Percentiles rank a stretch among this genome's conserved stretches.
Conservation (phyloP, 1,140 invertebrate genomes). For the Drosophila kikkawai region DNA sequence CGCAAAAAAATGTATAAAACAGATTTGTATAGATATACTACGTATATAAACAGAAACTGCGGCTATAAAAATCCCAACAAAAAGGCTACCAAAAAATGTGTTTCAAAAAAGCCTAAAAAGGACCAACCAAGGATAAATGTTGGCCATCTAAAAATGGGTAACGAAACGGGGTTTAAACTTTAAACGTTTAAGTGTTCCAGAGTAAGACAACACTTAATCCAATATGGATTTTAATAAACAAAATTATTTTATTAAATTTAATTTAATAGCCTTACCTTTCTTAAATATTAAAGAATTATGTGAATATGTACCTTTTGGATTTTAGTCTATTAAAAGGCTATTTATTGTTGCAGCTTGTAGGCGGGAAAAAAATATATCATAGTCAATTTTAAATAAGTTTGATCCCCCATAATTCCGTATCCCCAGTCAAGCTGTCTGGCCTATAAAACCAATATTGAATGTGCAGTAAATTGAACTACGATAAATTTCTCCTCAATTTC, state of each 20-base stretch:
- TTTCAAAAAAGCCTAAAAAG: slow-evolving; percentile 40
- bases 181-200: neutral
- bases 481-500: slow-evolving; percentile 29
- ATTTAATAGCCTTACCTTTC: neutral
- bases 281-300: neutral
- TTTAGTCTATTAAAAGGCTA: neutral
- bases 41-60: slow-evolving; percentile 36
- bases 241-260: neutral
- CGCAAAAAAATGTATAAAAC: slow-evolving; percentile 24
- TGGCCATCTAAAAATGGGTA: slow-evolving; percentile 16
- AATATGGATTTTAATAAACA: neutral
- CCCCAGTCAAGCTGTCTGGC: too few species aligned
- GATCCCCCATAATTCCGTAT: neutral
- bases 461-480: slow-evolving; percentile 11
- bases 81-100: slow-evolving; percentile 28
- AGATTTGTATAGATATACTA: slow-evolving; percentile 33
- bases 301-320: too few species aligned
- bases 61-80: slow-evolving; percentile 44
- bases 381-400: neutral
- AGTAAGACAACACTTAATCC: neutral
- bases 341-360: neutral
- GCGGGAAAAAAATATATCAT: neutral
- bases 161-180: neutral
- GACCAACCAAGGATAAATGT: slow-evolving; percentile 1
- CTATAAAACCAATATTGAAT: slow-evolving; percentile 11